Conservation (phyloP, 2,113 vertebrate genomes). For the Phainopepla nitens region DNA sequence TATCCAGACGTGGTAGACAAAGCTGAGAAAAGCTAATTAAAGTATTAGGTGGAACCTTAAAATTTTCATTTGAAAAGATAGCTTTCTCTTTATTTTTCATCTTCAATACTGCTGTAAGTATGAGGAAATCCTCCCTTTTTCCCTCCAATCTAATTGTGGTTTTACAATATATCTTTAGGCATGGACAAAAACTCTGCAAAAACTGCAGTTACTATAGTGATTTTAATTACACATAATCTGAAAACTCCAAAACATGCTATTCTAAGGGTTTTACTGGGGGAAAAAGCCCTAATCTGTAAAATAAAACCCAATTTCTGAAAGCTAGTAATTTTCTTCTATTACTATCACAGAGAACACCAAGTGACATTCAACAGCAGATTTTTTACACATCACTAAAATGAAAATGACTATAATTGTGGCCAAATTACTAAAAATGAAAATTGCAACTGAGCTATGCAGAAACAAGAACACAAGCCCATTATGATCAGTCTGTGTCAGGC, state of each 20-base stretch:
- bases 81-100: background rate
- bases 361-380: background rate
- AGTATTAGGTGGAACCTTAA: background rate
- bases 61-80: background rate
- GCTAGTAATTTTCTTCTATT: background rate
- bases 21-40: slow-evolving; percentile 21
- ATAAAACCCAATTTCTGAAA: slow-evolving; percentile 12
- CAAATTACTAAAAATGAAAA: slow-evolving; percentile 10
- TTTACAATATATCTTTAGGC: background rate
- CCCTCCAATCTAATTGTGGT: background rate
- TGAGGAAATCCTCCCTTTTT: background rate
- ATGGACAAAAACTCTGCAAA: background rate
- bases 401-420: background rate
- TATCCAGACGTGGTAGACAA: background rate
- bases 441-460: background rate
- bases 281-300: background rate
- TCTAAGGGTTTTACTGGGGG: background rate
- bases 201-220: background rate
- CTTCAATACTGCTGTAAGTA: background rate
- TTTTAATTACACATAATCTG: slow-evolving; percentile 17
- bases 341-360: background rate
- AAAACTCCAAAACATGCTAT: background rate
- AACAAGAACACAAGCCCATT: background rate
- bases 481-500: background rate
- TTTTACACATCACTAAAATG: background rate